phyloP scores from a whole-genome alignment of 2,797 vertebrate species.

The Phoxinus dragarum region DNA sequence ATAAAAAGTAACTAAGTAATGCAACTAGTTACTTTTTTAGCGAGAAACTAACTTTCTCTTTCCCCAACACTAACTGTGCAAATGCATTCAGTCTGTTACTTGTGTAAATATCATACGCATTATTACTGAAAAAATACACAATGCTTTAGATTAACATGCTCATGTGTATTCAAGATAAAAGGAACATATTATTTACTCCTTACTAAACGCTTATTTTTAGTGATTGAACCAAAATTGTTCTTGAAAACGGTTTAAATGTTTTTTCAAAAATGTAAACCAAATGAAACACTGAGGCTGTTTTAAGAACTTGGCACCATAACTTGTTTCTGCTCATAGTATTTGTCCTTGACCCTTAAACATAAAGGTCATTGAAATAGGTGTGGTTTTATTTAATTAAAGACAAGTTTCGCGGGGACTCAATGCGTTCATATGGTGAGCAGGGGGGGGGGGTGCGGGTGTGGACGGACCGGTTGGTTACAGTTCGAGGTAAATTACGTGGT shows the following conservation, averaged over 20 bases:
- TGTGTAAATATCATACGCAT: neutral
- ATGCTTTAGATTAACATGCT: neutral
- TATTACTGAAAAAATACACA: neutral
- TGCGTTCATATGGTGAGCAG: neutral
- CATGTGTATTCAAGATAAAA: neutral
- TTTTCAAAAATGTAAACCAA: neutral
- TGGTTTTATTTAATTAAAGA: conserved; percentile 21
- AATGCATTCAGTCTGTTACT: neutral
- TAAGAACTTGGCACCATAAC: neutral
- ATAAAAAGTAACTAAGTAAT: neutral
- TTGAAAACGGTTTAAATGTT: neutral
- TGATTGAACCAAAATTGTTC: neutral
- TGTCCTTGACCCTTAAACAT: neutral
- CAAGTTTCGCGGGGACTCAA: neutral
- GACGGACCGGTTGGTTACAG: conserved; percentile 59
- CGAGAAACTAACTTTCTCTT: no score
- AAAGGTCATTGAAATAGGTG: neutral
- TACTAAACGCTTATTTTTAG: no score
- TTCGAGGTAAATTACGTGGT: conserved; percentile 53
- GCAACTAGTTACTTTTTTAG: neutral
- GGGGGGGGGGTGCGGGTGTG: conserved; percentile 17
- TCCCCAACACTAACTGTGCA: neutral
- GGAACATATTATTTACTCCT: neutral
- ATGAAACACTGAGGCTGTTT: neutral
- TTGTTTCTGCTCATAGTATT: neutral